Evolutionary conservation across 2,797 vertebrate species (phyloP).

Genomic region (Calcarius lapponicus): DNA sequence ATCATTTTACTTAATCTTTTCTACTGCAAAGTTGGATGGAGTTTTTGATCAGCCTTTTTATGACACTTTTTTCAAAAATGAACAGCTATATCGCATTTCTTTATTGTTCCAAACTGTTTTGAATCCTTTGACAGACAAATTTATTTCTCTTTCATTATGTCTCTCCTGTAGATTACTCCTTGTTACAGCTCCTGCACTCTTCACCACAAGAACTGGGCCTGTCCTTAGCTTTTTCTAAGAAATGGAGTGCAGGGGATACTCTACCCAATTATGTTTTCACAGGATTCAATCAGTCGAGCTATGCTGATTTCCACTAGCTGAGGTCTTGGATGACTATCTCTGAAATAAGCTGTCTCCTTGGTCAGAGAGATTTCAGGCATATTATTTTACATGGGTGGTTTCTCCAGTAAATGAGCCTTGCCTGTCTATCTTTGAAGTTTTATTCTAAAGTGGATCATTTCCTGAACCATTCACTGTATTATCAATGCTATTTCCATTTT

Average conservation of each 20-base stretch:
- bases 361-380: conserved; percentile 31
- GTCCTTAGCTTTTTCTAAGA: neutral
- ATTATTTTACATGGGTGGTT: conserved; percentile 39
- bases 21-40: conserved; percentile 17
- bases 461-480: conserved; percentile 30
- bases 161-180: neutral
- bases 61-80: neutral
- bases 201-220: neutral
- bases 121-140: neutral
- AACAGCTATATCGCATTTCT: neutral
- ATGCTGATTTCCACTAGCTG: conserved; percentile 22
- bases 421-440: conserved; percentile 49
- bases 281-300: conserved; percentile 10
- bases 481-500: conserved; percentile 19
- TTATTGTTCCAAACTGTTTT: neutral
- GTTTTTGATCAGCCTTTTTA: conserved; percentile 46
- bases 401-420: conserved; percentile 41
- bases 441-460: conserved; percentile 53
- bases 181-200: neutral
- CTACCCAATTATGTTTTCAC: neutral
- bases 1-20: conserved; percentile 45
- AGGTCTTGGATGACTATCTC: conserved; percentile 35
- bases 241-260: neutral
- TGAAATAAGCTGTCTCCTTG: conserved; percentile 43
- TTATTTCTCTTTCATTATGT: neutral